phyloP scores from a whole-genome alignment of 2,888 invertebrate genomes.

The Congeria kusceri region DNA sequence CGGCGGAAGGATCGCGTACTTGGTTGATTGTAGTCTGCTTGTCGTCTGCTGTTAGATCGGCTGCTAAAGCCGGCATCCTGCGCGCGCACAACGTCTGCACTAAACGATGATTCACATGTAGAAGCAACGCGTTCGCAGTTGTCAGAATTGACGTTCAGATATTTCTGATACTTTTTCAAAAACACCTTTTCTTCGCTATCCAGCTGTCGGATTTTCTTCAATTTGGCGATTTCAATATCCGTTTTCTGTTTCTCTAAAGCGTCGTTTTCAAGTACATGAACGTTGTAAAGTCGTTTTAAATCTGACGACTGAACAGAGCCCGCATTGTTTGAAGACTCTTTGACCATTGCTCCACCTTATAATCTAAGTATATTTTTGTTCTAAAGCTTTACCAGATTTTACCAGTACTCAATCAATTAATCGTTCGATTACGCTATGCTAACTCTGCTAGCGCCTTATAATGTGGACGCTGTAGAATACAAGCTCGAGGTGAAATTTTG shows the following conservation, averaged over 20 bases:
- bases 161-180: slow-evolving; percentile 48
- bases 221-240: slow-evolving; percentile 41
- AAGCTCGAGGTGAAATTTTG: too few relatives aligned
- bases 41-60: slow-evolving; percentile 1
- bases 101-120: slow-evolving; percentile 10
- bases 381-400: too few relatives aligned
- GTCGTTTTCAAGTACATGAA: slow-evolving; percentile 46
- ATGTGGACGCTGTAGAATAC: too few relatives aligned
- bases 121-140: background rate
- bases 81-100: slow-evolving; percentile 20
- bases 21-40: background rate
- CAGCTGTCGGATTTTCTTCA: slow-evolving; percentile 31
- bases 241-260: slow-evolving; percentile 34
- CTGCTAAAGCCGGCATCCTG: slow-evolving; percentile 8
- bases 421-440: too few relatives aligned
- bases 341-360: too few relatives aligned
- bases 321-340: too few relatives aligned
- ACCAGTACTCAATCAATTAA: too few relatives aligned
- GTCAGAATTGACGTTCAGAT: too few relatives aligned
- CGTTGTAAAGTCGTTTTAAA: slow-evolving; percentile 42
- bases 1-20: slow-evolving; percentile 12
- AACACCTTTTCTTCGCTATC: slow-evolving; percentile 28
- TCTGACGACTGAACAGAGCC: background rate
- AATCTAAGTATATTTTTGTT: too few relatives aligned
- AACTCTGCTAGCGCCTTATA: too few relatives aligned